Conservation (phyloP, 2,888 invertebrate genomes). For the Sinhomidia bicolor region DNA sequence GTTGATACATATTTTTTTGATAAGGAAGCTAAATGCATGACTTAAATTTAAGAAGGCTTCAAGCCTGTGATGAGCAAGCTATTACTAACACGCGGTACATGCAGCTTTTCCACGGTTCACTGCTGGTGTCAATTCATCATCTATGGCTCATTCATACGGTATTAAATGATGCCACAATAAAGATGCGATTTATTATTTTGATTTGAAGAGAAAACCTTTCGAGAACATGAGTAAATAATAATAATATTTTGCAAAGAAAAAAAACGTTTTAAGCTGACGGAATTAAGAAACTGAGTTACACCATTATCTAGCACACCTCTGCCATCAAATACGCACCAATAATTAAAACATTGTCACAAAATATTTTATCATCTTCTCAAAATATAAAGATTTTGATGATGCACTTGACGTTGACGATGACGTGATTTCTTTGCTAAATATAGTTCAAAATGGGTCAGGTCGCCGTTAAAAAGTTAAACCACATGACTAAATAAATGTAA, state of each 20-base stretch:
- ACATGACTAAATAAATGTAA: no score
- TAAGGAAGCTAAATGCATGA: background rate
- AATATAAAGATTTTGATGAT: no score
- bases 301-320: no score
- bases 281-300: no score
- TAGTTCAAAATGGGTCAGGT: conserved; percentile 1
- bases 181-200: background rate
- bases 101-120: conserved; percentile 51
- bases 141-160: conserved; percentile 52
- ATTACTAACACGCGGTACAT: conserved; percentile 70
- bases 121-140: conserved; percentile 52
- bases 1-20: background rate
- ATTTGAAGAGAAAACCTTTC: background rate
- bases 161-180: conserved; percentile 32
- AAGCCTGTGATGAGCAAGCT: conserved; percentile 54
- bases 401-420: conserved; percentile 8
- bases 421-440: background rate
- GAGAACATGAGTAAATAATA: background rate
- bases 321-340: no score
- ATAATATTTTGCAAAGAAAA: no score
- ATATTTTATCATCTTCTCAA: no score
- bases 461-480: background rate
- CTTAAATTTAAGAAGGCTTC: background rate
- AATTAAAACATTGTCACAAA: no score
- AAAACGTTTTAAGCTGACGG: no score